Conservation (phyloP, 2,888 invertebrate genomes). For the Drosophila quasianomalipes region DNA sequence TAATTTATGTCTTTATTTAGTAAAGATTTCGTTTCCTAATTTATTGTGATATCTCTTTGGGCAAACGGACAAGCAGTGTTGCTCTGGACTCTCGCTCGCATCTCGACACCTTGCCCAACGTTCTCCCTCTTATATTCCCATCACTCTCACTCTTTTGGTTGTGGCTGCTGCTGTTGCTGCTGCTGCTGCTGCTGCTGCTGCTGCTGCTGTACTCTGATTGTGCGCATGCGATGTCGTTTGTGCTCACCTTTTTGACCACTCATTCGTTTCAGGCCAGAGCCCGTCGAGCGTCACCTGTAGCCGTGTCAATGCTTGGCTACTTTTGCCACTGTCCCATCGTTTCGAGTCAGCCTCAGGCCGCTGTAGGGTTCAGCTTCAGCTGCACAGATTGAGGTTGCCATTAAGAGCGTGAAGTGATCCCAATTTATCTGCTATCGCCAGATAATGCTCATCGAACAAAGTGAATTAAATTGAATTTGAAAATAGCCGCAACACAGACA, state of each 20-base stretch:
- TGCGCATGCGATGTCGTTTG: conserved; percentile 83
- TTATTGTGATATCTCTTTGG: conserved; percentile 84
- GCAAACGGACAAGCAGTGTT: conserved; percentile 61
- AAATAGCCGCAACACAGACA: conserved; percentile 66
- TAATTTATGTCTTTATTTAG: conserved; percentile 85
- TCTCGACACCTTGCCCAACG: conserved; percentile 67
- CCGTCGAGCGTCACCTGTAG: conserved; percentile 55
- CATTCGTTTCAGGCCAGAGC: conserved; percentile 66
- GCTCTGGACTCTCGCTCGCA: conserved; percentile 10
- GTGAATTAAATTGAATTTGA: conserved; percentile 85
- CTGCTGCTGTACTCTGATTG: conserved; percentile 72
- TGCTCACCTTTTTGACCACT: conserved; percentile 82
- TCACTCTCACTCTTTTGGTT: conserved; percentile 44
- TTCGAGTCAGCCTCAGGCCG: conserved; percentile 7
- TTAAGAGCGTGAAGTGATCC: conserved; percentile 86
- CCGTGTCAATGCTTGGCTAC: conserved; percentile 67
- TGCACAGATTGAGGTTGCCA: conserved; percentile 65
- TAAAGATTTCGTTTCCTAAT: conserved; percentile 85
- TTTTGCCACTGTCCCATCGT: conserved; percentile 68
- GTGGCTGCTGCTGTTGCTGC: not conserved
- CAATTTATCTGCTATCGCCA: conserved; percentile 85
- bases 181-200: conserved; percentile 3
- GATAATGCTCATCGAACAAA: conserved; percentile 86
- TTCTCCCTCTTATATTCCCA: conserved; percentile 1
- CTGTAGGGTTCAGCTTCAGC: conserved; percentile 13